Evolutionary conservation across 2,797 vertebrate species (phyloP), one percentile per base, ranked within the genome.

Genomic region (Lagocephalus sceleratus): DNA sequence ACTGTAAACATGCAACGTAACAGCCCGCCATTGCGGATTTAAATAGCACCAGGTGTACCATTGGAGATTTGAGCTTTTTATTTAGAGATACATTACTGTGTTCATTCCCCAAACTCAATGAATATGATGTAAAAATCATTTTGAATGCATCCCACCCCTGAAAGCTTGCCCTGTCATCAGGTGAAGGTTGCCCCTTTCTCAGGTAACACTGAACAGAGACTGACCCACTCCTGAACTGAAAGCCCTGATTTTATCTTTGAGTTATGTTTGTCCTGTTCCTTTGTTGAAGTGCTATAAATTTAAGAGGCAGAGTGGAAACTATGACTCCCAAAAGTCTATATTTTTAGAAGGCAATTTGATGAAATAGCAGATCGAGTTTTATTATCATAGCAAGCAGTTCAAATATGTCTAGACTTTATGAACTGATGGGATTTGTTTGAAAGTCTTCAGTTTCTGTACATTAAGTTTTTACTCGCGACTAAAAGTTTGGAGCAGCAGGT

Each of bases 231-330:
- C 47, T 22, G 26, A 55, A 63, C 57, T 52, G 21, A 69, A 57
- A 64, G 62, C 69, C 47, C 46, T 16, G 25, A 60, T 52, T 54
- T 74, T 49, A 53, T 68, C 54, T 19, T 4, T 5, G 47, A 47
- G 44, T 42, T 78, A 73, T 68, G 65, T 47, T 25, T 43, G 58
- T 73, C 68, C 64, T 62, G 58, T 48, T 62, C 64, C 59, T 83
- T 82, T 73, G 51, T 44, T 47, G 41, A 73, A 70, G 51, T 56
- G 29, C 64, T 20, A 16, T 61, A 54, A 68, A 58, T 57, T 52
- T 40, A 55, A 59, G 45, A 57, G 61, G 68, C 59, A 2, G 51
- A 61, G 38, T 74, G 82, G 79, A 89, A 89, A 87, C 74, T 77
- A 63, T 81, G 71, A 87, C 45, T 67, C 50, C 16, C 19, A n/a